phyloP scores from a whole-genome alignment of 2,797 vertebrate genomes.

The Gallinago stenura region DNA sequence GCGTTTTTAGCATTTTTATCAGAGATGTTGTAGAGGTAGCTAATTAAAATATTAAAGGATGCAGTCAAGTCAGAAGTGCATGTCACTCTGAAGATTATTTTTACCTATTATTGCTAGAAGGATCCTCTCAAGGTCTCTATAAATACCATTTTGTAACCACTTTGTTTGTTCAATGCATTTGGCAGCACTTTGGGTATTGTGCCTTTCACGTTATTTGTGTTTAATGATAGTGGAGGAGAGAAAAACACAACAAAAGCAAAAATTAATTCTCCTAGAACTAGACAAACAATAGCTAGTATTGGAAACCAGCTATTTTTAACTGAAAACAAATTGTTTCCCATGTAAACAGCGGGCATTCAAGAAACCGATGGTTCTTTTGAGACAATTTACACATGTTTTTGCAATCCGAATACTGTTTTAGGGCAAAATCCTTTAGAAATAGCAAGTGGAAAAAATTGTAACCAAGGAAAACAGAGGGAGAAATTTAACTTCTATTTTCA shows the following conservation, averaged over 20 bases:
- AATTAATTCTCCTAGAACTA: not conserved
- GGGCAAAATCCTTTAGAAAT: not conserved
- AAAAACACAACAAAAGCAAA: not conserved
- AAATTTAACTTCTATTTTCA: not conserved
- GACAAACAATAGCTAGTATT: not conserved
- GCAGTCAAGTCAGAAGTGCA: not conserved
- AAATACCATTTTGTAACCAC: not conserved
- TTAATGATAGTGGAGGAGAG: not conserved
- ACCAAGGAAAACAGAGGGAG: not conserved
- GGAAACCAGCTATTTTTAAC: not conserved
- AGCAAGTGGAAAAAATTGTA: not conserved
- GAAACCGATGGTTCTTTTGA: not conserved
- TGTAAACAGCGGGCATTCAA: not conserved
- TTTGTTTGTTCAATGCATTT: not conserved
- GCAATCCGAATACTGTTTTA: not conserved
- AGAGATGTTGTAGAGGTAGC: not conserved
- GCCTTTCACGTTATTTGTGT: not conserved
- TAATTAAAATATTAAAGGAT: conserved; percentile 29
- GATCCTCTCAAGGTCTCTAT: not conserved
- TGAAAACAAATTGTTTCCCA: not conserved
- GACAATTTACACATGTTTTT: not conserved
- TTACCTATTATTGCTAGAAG: not conserved
- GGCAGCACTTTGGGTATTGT: not conserved
- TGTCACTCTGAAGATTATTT: conserved; percentile 19
- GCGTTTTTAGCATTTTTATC: not conserved